A percentile compares a stretch with the other conserved stretches of the same genome.
Conservation (phyloP, 2,113 vertebrate genomes). For the Podarcis muralis region DNA sequence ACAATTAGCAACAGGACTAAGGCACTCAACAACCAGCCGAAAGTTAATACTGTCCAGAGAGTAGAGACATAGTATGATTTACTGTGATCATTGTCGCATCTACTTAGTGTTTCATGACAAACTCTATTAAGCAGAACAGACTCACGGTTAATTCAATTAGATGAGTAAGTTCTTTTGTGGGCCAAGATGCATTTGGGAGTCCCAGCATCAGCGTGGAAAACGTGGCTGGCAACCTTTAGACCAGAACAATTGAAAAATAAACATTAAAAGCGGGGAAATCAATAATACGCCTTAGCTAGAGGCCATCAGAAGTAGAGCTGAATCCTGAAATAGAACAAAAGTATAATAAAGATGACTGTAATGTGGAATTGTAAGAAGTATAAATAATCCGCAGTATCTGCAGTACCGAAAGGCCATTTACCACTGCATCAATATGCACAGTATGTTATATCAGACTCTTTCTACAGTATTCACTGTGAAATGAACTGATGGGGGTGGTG, state of each 20-base stretch:
- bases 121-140: conserved; percentile 64
- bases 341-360: conserved; percentile 37
- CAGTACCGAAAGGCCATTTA: neutral
- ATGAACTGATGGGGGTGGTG: neutral
- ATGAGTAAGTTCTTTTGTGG: conserved; percentile 62
- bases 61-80: conserved; percentile 53
- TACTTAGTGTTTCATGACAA: conserved; percentile 60
- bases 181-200: conserved; percentile 63
- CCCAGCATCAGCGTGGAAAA: conserved; percentile 60
- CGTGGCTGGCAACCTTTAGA: conserved; percentile 35
- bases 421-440: neutral
- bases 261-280: conserved; percentile 54
- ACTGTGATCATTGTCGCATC: conserved; percentile 50
- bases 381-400: conserved; percentile 45
- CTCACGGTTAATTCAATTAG: conserved; percentile 70
- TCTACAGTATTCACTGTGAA: neutral
- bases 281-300: conserved; percentile 58
- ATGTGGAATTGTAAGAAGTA: conserved; percentile 60
- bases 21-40: conserved; percentile 57
- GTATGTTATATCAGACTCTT: neutral
- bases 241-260: conserved; percentile 70
- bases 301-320: conserved; percentile 49
- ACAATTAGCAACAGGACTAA: conserved; percentile 53
- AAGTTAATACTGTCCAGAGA: conserved; percentile 25
- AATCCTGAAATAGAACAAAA: conserved; percentile 43